Conservation (phyloP, 2,888 invertebrate species). For the Tachina lurida region DNA sequence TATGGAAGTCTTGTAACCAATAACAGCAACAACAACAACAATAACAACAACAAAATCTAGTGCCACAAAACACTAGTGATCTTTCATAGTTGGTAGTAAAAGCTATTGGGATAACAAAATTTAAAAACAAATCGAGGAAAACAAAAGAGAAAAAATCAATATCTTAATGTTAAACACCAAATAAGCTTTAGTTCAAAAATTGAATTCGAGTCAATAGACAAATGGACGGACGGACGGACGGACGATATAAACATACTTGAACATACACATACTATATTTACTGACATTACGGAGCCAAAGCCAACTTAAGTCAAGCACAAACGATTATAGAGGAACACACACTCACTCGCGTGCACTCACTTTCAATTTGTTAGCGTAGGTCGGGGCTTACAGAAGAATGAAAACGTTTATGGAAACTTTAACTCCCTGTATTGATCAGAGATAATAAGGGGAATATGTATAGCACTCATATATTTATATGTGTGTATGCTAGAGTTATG, state of each 20-base stretch:
- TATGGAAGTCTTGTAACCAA: constrained; percentile 30
- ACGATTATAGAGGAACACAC: constrained; percentile 51
- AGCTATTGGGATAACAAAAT: constrained; percentile 64
- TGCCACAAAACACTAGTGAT: constrained; percentile 40
- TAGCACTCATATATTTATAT: constrained; percentile 28
- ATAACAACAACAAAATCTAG: constrained; percentile 26
- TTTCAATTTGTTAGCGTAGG: constrained; percentile 71
- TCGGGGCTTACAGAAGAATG: constrained; percentile 59
- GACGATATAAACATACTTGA: background rate
- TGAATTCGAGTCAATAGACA: constrained; percentile 64
- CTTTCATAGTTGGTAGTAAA: constrained; percentile 61
- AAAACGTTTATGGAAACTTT: constrained; percentile 71
- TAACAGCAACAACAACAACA: constrained; percentile 23
- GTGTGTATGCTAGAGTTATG: background rate
- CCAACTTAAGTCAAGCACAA: constrained; percentile 30
- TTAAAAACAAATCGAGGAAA: constrained; percentile 38
- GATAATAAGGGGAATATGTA: constrained; percentile 64
- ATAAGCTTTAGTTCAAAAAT: constrained; percentile 67
- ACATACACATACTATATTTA: background rate
- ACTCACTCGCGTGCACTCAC: constrained; percentile 40
- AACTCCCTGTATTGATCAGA: constrained; percentile 73
- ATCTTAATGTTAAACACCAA: constrained; percentile 70
- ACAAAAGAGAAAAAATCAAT: constrained; percentile 42
- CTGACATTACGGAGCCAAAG: background rate
- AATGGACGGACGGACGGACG: constrained; percentile 8